These are phyloP conservation scores for Drosophila merina DNA, from an alignment of 2,888 invertebrate genomes.

Conservation along the genomic window DNA sequence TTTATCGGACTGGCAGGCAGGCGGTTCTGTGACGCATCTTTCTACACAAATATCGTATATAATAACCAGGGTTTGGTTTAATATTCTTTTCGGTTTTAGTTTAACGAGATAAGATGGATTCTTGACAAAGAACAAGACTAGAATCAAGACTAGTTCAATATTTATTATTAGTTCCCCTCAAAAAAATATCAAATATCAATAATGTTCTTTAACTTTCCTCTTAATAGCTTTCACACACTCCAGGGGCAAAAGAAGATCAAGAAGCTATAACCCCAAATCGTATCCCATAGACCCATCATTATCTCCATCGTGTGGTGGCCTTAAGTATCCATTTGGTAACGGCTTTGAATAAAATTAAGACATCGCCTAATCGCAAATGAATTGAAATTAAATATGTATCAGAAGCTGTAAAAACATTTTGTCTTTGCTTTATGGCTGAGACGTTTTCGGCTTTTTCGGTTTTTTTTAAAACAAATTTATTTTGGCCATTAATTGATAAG, in stretches of 20 bases:
- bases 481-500: conserved; percentile 75
- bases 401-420: conserved; percentile 64
- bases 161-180: too few species aligned
- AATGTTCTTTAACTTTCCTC: background rate
- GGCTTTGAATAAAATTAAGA: conserved; percentile 67
- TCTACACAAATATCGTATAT: conserved; percentile 38
- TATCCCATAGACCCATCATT: conserved; percentile 29
- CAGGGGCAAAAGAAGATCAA: conserved; percentile 33
- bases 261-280: conserved; percentile 16
- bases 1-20: conserved; percentile 6
- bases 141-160: too few species aligned
- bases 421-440: conserved; percentile 52
- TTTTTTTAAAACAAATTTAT: conserved; percentile 53
- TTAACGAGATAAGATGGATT: conserved; percentile 14
- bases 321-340: conserved; percentile 60
- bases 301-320: conserved; percentile 50
- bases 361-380: conserved; percentile 44
- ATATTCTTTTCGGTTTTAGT: background rate
- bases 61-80: background rate
- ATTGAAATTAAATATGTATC: conserved; percentile 66
- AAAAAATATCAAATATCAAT: too few species aligned
- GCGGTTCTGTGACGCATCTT: conserved; percentile 35
- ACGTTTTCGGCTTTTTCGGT: conserved; percentile 37
- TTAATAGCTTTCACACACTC: conserved; percentile 77
- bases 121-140: conserved; percentile 1